Conservation (phyloP, 2,113 vertebrate species). For the Misgurnus anguillicaudatus region DNA sequence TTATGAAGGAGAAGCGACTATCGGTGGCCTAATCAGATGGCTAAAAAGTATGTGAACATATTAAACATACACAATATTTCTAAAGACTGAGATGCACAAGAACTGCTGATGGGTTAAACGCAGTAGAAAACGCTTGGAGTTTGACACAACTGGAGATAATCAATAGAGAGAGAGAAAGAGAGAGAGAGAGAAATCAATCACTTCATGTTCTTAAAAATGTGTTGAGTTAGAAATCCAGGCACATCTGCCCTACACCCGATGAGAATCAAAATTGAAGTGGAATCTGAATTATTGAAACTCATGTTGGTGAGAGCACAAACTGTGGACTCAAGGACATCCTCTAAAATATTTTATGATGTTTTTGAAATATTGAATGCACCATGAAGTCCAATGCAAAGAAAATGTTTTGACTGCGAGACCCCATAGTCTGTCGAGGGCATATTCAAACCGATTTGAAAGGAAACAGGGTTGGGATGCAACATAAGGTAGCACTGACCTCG, state of each 20-base stretch:
- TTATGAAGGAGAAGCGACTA: not conserved
- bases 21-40: not conserved
- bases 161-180: constrained; percentile 13
- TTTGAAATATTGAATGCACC: constrained; percentile 18
- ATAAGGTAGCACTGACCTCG: constrained; percentile 52
- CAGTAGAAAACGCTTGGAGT: constrained; percentile 5
- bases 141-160: constrained; percentile 4
- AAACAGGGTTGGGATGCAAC: not conserved
- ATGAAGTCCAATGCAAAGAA: constrained; percentile 36
- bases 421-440: constrained; percentile 5
- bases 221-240: constrained; percentile 37
- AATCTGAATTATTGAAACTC: constrained; percentile 48
- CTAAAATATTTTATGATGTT: constrained; percentile 40
- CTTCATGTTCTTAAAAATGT: constrained; percentile 19
- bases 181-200: constrained; percentile 30
- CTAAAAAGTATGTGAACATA: not conserved
- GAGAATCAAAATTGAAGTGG: constrained; percentile 42
- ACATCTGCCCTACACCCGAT: constrained; percentile 32
- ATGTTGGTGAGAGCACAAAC: constrained; percentile 16
- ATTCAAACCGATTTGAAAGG: not conserved
- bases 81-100: not conserved
- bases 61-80: not conserved
- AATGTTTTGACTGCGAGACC: constrained; percentile 12
- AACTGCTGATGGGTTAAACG: constrained; percentile 2
- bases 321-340: constrained; percentile 28